Evolutionary conservation across 2,888 invertebrate species (phyloP).

Genomic region (Stenodera caucasica): DNA sequence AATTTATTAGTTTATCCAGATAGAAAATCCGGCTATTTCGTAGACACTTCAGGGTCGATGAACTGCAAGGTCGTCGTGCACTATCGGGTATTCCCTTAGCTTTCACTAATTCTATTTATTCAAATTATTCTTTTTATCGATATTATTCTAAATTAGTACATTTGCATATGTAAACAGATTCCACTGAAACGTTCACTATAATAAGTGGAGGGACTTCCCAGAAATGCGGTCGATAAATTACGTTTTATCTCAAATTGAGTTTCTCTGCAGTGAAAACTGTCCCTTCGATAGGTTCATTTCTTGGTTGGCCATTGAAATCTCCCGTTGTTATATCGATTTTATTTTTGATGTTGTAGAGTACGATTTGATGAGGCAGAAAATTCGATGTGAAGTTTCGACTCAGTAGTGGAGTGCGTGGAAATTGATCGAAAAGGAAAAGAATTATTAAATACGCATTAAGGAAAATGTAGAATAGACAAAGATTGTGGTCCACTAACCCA

Average conservation of each 20-base stretch:
- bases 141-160: not conserved
- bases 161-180: not conserved
- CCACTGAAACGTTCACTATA: too few species aligned
- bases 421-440: slow-evolving; percentile 4
- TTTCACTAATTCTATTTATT: slow-evolving; percentile 1
- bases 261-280: too few species aligned
- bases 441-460: slow-evolving; percentile 7
- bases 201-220: too few species aligned
- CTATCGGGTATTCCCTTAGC: slow-evolving; percentile 1
- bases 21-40: slow-evolving; percentile 6
- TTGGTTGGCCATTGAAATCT: not conserved
- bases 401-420: too few species aligned
- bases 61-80: slow-evolving; percentile 3
- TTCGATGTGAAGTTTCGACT: too few species aligned
- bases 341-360: too few species aligned
- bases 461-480: slow-evolving; percentile 37
- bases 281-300: not conserved
- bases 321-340: not conserved
- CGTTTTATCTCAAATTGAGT: too few species aligned
- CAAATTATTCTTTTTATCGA: not conserved
- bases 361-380: too few species aligned
- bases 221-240: too few species aligned
- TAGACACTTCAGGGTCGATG: slow-evolving; percentile 2
- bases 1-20: not conserved
- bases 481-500: slow-evolving; percentile 46